Percentiles rank a stretch among this genome's conserved stretches.
phyloP scores from a whole-genome alignment of 2,888 invertebrate genomes.

The Amorpha juglandis region DNA sequence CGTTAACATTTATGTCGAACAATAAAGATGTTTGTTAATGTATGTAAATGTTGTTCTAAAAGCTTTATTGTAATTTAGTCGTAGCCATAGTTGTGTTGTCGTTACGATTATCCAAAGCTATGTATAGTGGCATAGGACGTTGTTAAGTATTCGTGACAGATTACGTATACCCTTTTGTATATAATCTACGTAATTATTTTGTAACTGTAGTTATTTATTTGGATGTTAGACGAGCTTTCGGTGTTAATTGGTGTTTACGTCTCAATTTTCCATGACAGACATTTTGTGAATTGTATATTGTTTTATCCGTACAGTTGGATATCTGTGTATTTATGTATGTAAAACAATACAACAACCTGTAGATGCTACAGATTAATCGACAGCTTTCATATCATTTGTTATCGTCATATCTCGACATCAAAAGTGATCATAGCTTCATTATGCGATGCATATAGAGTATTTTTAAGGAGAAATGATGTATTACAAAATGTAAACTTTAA shows the following conservation, averaged over 20 bases:
- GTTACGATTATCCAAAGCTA: conserved; percentile 79
- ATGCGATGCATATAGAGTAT: conserved; percentile 32
- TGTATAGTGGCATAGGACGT: conserved; percentile 70
- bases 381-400: conserved; percentile 52
- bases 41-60: conserved; percentile 81
- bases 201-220: conserved; percentile 79
- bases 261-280: conserved; percentile 72
- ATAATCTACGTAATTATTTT: conserved; percentile 63
- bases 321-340: conserved; percentile 38
- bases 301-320: conserved; percentile 41
- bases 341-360: conserved; percentile 10
- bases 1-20: conserved; percentile 58
- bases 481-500: conserved; percentile 27
- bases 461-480: conserved; percentile 20
- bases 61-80: conserved; percentile 82
- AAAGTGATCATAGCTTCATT: conserved; percentile 33
- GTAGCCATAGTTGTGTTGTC: conserved; percentile 72
- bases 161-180: conserved; percentile 64
- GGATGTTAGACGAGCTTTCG: conserved; percentile 69
- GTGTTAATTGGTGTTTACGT: conserved; percentile 60
- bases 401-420: conserved; percentile 40
- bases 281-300: conserved; percentile 48
- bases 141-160: conserved; percentile 64
- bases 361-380: conserved; percentile 28
- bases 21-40: conserved; percentile 65